phyloP scores from a whole-genome alignment of 2,797 vertebrate genomes.

The Epinephelus malabaricus region DNA sequence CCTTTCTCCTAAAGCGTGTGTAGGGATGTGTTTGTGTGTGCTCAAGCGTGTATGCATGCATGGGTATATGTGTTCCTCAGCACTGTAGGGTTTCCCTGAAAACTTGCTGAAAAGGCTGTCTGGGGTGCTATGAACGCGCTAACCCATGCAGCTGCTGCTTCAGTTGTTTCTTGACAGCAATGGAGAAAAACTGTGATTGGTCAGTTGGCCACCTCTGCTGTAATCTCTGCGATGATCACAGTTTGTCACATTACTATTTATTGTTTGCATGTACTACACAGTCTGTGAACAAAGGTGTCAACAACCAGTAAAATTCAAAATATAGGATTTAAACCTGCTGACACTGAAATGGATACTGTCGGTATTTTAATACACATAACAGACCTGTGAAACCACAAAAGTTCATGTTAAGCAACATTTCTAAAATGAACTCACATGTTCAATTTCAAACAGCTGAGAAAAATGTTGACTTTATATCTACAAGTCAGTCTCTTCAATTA shows the following conservation, averaged over 20 bases:
- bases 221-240: background rate
- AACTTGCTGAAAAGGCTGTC: constrained; percentile 27
- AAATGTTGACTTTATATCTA: background rate
- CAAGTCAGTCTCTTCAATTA: background rate
- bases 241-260: constrained; percentile 1
- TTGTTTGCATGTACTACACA: background rate
- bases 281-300: background rate
- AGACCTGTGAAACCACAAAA: background rate
- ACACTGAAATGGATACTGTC: background rate
- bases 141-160: constrained; percentile 1
- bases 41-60: background rate
- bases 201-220: background rate
- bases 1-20: constrained; percentile 24
- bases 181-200: constrained; percentile 7
- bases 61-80: constrained; percentile 1
- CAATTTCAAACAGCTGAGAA: background rate
- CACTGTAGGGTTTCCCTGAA: constrained; percentile 1
- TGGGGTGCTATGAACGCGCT: constrained; percentile 1
- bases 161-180: constrained; percentile 14
- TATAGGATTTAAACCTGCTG: background rate
- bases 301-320: background rate
- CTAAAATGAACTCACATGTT: no score
- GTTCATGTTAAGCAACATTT: background rate
- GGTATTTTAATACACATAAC: background rate
- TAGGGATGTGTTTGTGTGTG: constrained; percentile 5